A percentile compares a stretch with the other conserved stretches of the same genome.
These are phyloP conservation scores for Lamprologus tigripictilis DNA, from an alignment of 2,113 vertebrate genomes.

Conservation along the genomic window DNA sequence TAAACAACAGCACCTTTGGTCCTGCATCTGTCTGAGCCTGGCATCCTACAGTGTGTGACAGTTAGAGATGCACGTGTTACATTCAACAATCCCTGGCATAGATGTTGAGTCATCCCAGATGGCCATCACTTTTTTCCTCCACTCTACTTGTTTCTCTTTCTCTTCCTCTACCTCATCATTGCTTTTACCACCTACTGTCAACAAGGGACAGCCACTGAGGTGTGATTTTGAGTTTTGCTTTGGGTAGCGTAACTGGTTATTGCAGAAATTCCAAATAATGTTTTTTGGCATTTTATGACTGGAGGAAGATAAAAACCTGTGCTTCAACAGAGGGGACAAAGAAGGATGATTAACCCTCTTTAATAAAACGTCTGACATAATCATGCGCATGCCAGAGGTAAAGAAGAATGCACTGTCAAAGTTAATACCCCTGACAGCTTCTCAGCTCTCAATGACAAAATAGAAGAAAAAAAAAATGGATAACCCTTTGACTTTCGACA, in stretches of 20 bases:
- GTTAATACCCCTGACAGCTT: conserved; percentile 44
- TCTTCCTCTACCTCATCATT: neutral
- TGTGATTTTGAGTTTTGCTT: neutral
- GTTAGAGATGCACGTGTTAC: conserved; percentile 41
- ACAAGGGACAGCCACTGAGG: neutral
- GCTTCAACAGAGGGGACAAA: conserved; percentile 19
- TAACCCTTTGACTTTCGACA: conserved; percentile 53
- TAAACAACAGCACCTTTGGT: conserved; percentile 72
- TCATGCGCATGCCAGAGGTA: conserved; percentile 15
- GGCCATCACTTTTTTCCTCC: neutral
- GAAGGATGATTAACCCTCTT: conserved; percentile 41
- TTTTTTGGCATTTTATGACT: neutral
- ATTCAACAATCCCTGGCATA: conserved; percentile 28
- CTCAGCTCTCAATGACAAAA: conserved; percentile 36
- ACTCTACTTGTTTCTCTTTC: neutral
- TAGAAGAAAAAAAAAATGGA: conserved; percentile 20
- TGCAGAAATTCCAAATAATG: neutral
- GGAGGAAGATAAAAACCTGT: neutral
- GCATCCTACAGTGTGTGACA: conserved; percentile 54
- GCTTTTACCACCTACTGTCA: neutral
- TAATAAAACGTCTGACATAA: conserved; percentile 35
- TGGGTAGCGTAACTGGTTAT: neutral
- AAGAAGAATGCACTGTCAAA: conserved; percentile 25
- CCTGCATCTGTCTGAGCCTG: conserved; percentile 56
- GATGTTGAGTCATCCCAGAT: conserved; percentile 51